Evolutionary conservation across 2,797 vertebrate genomes (phyloP), one percentile per base, ranked within the genome.

Genomic region (Sebastes goodei): DNA sequence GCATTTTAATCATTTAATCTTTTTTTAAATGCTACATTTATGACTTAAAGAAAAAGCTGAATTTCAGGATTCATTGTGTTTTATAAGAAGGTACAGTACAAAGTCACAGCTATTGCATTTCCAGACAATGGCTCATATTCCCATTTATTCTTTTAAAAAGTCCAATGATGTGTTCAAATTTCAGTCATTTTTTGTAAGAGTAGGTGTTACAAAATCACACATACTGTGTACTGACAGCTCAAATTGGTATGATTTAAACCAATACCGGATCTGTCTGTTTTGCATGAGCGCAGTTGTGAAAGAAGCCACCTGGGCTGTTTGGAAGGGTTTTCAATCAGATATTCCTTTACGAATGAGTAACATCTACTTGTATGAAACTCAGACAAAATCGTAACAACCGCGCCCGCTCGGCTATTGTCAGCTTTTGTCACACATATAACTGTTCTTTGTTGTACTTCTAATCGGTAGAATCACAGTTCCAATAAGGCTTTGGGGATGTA

Each of bases 281-380:
- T 77, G 38, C 46, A 30, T 76, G 74, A 69, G 57, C 55, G 56
- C 35, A 56, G 33, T 23, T 70, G 32, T 80, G 78, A 86, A 73
- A 68, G 67, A 82, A 80, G 56, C 66, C 71, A 76, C 76, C 71
- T 71, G 68, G 56, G 55, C 68, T 60, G 21, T 75, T 76, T 49
- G 61, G 29, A 74, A 68, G 27, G 63, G 14, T 56, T 67, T 77
- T 76, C 25, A 53, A 35, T 69, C 30, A 74, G 53, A 65, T 46
- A 70, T 64, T 64, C 56, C 33, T 49, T 59, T 14, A 5, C 25
- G 17, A 73, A 32, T 53, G 57, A 67, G 62, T 53, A 56, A 59
- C 76, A 62, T 63, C 14, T n/a, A 55, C 59, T 27, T 52, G 30
- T 23, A 38, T 35, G 25, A 53, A 71, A 15, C 66, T 21, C 46